Evolutionary conservation across 1,140 invertebrate species (phyloP).

Genomic region (Leptinotarsa lineolata): DNA sequence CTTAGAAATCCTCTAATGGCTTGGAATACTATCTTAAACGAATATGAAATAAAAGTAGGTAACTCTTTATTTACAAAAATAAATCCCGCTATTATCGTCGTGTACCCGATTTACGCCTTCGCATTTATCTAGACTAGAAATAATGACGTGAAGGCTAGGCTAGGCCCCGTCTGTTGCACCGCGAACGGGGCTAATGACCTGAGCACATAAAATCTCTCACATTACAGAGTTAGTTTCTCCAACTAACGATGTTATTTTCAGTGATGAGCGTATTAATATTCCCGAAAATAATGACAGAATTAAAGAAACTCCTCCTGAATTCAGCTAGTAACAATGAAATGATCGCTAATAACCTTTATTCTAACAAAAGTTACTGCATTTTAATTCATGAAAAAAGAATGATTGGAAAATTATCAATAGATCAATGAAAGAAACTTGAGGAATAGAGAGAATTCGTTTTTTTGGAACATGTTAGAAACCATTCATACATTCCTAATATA

Average conservation of each 20-base stretch:
- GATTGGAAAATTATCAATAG: too few species aligned
- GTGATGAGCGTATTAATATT: not conserved
- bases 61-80: conserved; percentile 7
- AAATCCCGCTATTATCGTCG: not conserved
- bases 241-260: not conserved
- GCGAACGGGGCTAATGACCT: not conserved
- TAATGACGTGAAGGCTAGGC: conserved; percentile 2
- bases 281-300: too few species aligned
- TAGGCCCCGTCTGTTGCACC: not conserved
- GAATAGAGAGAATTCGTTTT: too few species aligned
- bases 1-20: too few species aligned
- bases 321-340: too few species aligned
- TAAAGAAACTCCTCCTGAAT: too few species aligned
- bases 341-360: too few species aligned
- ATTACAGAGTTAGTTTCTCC: not conserved
- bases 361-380: too few species aligned
- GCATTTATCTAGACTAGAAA: conserved; percentile 6
- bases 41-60: not conserved
- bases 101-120: not conserved
- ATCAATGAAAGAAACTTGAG: too few species aligned
- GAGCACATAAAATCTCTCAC: not conserved
- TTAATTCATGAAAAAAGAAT: too few species aligned
- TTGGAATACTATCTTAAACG: not conserved
- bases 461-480: too few species aligned
- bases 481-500: too few species aligned